Base-by-base conservation (phyloP, 1,140 invertebrate genomes). In the Neodiprion fabricii region DNA sequence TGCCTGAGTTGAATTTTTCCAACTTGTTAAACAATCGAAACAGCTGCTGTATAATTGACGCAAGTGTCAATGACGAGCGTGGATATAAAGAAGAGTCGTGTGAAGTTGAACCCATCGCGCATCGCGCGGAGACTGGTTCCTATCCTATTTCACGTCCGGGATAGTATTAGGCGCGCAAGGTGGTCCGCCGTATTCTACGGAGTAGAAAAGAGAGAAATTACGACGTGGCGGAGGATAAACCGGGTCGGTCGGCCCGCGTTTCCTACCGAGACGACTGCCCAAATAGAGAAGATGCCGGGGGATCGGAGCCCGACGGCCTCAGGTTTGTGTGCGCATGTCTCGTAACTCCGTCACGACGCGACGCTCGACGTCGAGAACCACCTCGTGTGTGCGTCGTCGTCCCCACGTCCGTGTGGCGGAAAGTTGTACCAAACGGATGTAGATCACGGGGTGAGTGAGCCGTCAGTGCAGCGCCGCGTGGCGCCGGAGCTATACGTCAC, bases 321-420 rank as follows among this genome's bases (percentile, higher is more conserved):
- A 40, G 28, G 67, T 23, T 69, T 69, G 67, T 69, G 67, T 69
- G 67, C 67, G 23, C 67, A 69, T 69, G 67, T 69, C 67, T 69
- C 67, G 67, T 69, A 69, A 69, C 67, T 69, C 67, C 40, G 67
- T 69, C 67, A 69, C 21, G 14, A 61, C 11, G 14, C 67, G 67
- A 21, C 67, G 10, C 40, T 14, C 12, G 61, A 65, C 12, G 61
- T 14, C 17, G 17, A 40, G 12, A 14, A 14, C 61, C 17, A 17
- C 61, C 61, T 65, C 61, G 1, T 14, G 61, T 65, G 61, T 65
- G 17, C 28, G 53, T 61, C 53, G 53, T 61, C 53, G 53, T 61
- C 53, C 53, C 53, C 14, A 14, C 67, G 67, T 69, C 67, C 11
- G 40, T 47, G 67, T 69, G 67, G 28, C 28, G 5, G 28, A 23